Evolutionary conservation across 2,797 vertebrate species (phyloP).

Genomic region (Ctenopoma kingsleyae): DNA sequence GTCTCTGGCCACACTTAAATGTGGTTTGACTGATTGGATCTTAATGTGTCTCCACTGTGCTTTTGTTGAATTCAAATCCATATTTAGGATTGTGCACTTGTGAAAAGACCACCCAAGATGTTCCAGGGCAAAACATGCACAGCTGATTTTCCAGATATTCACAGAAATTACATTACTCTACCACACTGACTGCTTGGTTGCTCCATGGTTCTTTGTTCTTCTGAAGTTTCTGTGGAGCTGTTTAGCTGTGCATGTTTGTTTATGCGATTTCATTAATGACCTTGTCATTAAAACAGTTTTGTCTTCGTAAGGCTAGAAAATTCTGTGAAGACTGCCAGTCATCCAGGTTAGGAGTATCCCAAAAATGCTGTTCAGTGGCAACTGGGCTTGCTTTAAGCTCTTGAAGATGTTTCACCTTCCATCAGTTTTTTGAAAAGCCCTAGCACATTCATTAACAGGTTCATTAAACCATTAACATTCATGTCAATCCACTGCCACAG

Average conservation of each 20-base stretch:
- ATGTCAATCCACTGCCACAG: slow-evolving; percentile 20
- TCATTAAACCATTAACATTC: slow-evolving; percentile 11
- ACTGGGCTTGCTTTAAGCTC: too few relatives aligned
- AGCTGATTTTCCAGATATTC: slow-evolving; percentile 23
- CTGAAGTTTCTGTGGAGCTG: slow-evolving; percentile 13
- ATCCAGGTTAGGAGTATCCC: too few relatives aligned
- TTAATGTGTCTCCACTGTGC: slow-evolving; percentile 45
- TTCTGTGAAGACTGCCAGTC: too few relatives aligned
- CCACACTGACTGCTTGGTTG: neutral
- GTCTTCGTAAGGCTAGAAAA: neutral
- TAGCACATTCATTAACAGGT: slow-evolving; percentile 9
- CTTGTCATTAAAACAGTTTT: neutral
- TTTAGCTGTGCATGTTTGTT: neutral
- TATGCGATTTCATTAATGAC: slow-evolving; percentile 3
- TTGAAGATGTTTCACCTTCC: too few relatives aligned
- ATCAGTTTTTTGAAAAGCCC: neutral
- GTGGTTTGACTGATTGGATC: slow-evolving; percentile 59
- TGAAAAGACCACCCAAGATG: slow-evolving; percentile 64
- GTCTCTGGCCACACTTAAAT: slow-evolving; percentile 55
- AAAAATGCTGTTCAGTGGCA: too few relatives aligned
- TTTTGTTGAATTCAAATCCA: slow-evolving; percentile 47
- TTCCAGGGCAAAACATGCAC: slow-evolving; percentile 31
- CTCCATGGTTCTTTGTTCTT: neutral
- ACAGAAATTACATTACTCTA: neutral
- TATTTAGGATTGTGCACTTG: slow-evolving; percentile 48